Conservation (phyloP, 1,140 invertebrate species). For the Drosophila tsacasi region DNA sequence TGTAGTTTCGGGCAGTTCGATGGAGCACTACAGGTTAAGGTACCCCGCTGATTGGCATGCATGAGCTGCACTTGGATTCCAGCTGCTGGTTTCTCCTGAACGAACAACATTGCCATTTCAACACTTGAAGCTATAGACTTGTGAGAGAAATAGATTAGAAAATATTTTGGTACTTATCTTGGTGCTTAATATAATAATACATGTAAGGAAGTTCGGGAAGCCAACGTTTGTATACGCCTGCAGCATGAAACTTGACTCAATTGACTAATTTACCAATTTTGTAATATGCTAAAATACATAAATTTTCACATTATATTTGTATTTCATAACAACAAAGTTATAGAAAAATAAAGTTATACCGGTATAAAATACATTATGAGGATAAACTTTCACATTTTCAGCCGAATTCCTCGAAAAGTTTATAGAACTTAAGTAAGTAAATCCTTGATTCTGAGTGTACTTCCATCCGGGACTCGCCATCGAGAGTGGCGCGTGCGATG, state of each 20-base stretch:
- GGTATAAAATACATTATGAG: too few species aligned
- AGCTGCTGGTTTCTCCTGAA: background rate
- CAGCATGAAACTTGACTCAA: too few species aligned
- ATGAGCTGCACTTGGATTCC: constrained; percentile 41
- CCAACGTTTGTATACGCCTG: background rate
- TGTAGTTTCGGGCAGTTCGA: background rate
- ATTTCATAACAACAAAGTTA: too few species aligned
- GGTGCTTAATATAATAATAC: background rate
- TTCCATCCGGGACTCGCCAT: background rate
- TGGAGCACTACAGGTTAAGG: constrained; percentile 3
- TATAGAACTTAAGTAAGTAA: background rate
- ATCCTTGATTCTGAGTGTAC: background rate
- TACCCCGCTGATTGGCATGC: constrained; percentile 54
- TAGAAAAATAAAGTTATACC: too few species aligned
- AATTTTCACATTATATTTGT: too few species aligned
- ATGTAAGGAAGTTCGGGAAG: background rate
- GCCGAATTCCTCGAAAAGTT: background rate
- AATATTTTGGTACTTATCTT: too few species aligned
- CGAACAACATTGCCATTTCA: background rate
- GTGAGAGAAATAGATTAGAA: background rate
- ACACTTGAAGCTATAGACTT: background rate
- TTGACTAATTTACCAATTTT: too few species aligned
- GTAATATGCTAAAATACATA: too few species aligned
- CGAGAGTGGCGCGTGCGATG: constrained; percentile 32
- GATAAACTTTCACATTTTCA: too few species aligned